phyloP scores from a whole-genome alignment of 2,797 vertebrate genomes.

The Melopsittacus undulatus region DNA sequence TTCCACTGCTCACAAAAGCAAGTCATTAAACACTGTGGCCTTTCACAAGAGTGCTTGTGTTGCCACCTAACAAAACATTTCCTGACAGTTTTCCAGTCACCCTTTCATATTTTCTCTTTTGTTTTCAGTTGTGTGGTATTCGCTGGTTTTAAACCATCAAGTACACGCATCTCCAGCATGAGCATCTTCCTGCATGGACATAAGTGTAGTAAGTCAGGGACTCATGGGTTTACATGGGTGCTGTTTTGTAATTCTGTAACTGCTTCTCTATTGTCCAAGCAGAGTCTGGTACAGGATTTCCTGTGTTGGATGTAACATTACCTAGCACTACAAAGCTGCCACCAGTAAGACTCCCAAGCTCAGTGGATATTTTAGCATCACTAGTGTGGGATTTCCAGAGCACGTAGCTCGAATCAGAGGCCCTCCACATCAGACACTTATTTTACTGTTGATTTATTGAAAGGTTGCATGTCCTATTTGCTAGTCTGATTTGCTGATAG shows the following conservation, averaged over 20 bases:
- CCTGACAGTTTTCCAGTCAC: background rate
- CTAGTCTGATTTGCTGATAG: background rate
- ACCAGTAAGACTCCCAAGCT: background rate
- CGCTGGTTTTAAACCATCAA: background rate
- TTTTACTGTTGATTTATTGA: conserved; percentile 21
- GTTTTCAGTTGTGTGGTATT: background rate
- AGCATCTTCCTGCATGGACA: background rate
- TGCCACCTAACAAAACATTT: background rate
- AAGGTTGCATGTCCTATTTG: conserved; percentile 8
- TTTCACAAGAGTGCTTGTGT: background rate
- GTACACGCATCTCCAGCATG: background rate
- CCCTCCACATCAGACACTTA: background rate
- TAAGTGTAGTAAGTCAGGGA: background rate
- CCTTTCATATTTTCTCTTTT: background rate
- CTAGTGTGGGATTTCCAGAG: background rate
- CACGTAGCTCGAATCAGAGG: background rate
- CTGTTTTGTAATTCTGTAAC: background rate
- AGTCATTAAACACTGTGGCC: background rate
- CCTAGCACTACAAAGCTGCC: background rate
- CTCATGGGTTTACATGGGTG: background rate
- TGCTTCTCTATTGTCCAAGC: background rate
- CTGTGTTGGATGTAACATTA: background rate
- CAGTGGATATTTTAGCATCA: accelerated
- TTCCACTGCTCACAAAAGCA: conserved; percentile 30
- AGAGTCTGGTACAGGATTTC: background rate